phyloP scores from a whole-genome alignment of 2,113 vertebrate genomes.

The Tyto alba region DNA sequence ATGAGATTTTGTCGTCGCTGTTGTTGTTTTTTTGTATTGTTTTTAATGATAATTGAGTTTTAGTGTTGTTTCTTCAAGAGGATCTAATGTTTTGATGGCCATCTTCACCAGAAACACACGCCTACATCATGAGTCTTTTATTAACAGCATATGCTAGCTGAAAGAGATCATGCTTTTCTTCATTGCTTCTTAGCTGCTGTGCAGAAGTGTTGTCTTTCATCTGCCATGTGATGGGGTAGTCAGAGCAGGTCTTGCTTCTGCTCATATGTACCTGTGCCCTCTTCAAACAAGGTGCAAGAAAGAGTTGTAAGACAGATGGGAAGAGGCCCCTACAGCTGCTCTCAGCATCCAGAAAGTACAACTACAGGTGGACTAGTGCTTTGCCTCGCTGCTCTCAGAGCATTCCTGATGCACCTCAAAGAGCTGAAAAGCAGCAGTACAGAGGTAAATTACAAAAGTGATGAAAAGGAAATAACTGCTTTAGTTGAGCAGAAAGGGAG shows the following conservation, averaged over 20 bases:
- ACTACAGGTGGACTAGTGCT: background rate
- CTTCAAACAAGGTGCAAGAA: rapidly evolving
- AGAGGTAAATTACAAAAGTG: background rate
- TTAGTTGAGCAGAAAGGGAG: background rate
- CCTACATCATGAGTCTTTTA: background rate
- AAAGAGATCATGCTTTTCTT: background rate
- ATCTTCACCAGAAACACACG: background rate
- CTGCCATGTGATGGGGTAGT: no score
- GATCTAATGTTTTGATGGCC: background rate
- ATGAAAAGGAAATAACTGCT: background rate
- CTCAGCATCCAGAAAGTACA: background rate
- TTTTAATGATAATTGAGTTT: background rate
- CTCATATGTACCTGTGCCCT: rapidly evolving
- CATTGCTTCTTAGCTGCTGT: background rate
- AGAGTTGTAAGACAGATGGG: background rate
- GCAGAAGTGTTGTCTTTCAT: rapidly evolving
- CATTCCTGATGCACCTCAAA: rapidly evolving
- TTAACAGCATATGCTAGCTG: background rate
- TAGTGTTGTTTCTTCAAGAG: background rate
- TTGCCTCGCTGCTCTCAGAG: rapidly evolving
- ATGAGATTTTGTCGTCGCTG: background rate
- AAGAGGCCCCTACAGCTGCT: rapidly evolving
- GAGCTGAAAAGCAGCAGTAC: background rate
- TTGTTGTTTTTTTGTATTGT: rapidly evolving
- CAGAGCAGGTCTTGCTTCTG: background rate